Conservation (phyloP, 2,113 vertebrate genomes). For the Colistium nudipinnis region DNA sequence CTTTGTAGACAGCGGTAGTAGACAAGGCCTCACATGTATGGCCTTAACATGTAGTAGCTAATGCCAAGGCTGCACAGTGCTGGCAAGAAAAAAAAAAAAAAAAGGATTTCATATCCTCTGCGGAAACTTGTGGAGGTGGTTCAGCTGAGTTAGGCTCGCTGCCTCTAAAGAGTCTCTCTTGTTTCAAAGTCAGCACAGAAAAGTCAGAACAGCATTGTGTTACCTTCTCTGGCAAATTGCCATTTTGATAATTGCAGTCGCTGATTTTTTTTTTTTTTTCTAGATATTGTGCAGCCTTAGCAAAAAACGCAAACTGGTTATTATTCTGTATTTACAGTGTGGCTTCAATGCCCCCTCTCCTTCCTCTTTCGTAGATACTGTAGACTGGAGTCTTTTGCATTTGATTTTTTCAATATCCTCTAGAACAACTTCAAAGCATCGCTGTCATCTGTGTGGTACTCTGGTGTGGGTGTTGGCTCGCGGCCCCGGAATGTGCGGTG, state of each 20-base stretch:
- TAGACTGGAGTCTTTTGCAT: constrained; percentile 63
- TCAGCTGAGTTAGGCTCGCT: neutral
- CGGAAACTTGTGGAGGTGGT: neutral
- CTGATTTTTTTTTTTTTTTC: constrained; percentile 10
- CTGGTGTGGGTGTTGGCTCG: constrained; percentile 59
- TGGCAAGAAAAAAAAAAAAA: neutral
- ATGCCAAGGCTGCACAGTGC: constrained; percentile 62
- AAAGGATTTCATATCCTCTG: neutral
- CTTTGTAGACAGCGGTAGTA: constrained; percentile 74
- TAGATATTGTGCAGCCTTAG: constrained; percentile 68
- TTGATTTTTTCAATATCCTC: constrained; percentile 56
- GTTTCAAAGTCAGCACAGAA: neutral
- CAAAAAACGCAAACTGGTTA: constrained; percentile 65
- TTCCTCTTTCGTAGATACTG: constrained; percentile 71
- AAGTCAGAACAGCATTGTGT: neutral
- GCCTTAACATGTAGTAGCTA: constrained; percentile 73
- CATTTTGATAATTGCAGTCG: constrained; percentile 15
- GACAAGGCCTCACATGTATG: constrained; percentile 70
- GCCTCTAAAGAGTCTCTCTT: constrained; percentile 8
- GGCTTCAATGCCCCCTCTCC: constrained; percentile 76
- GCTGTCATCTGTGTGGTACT: constrained; percentile 55
- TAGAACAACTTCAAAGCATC: constrained; percentile 57
- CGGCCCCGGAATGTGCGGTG: constrained; percentile 45
- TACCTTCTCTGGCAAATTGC: constrained; percentile 1
- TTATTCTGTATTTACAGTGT: constrained; percentile 77